Conservation (phyloP, 2,113 vertebrate species). For the Micromys minutus region DNA sequence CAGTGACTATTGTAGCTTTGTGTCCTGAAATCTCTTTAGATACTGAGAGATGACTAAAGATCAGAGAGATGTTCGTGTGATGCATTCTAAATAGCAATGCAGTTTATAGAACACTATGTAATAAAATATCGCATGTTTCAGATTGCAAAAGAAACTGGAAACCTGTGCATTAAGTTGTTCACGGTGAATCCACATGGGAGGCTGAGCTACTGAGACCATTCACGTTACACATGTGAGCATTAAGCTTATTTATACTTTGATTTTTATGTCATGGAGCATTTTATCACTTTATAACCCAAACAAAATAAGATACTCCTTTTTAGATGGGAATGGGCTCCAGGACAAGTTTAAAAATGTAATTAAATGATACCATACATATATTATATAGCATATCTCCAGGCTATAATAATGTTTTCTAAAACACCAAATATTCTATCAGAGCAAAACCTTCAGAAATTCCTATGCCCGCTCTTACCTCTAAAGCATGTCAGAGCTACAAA, state of each 20-base stretch:
- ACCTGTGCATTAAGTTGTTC: not conserved
- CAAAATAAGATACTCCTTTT: constrained; percentile 11
- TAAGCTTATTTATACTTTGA: not conserved
- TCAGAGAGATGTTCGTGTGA: not conserved
- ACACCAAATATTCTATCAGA: not conserved
- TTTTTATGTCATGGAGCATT: constrained; percentile 8
- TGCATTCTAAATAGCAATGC: not conserved
- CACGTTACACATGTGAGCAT: not conserved
- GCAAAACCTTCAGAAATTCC: constrained; percentile 25
- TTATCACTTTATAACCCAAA: constrained; percentile 22
- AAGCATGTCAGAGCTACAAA: not conserved
- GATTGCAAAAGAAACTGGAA: not conserved
- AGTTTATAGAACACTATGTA: not conserved
- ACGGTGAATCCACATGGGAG: not conserved
- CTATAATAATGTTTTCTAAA: constrained; percentile 44
- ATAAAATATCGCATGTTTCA: not conserved
- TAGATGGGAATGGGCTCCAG: not conserved
- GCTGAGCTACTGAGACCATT: not conserved
- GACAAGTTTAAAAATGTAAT: not conserved
- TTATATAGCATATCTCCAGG: not conserved
- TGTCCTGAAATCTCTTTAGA: not conserved
- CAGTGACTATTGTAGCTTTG: not conserved
- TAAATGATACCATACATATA: not conserved
- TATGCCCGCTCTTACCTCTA: not conserved
- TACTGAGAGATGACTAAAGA: not conserved